These are phyloP conservation scores for Macrotis lagotis DNA, from an alignment of 2,113 vertebrate genomes.

Conservation along the genomic window DNA sequence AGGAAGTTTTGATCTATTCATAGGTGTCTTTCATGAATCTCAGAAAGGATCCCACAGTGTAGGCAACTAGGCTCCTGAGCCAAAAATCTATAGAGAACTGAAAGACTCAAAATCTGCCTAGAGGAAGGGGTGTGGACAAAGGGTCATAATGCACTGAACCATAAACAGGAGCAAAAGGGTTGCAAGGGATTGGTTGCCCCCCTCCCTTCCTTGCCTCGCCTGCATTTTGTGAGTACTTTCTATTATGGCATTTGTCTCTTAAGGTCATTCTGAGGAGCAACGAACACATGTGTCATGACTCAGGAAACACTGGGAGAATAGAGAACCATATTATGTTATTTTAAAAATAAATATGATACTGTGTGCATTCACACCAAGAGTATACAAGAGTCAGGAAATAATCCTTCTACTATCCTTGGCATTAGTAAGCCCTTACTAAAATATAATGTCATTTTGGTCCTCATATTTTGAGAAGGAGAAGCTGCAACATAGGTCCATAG, in stretches of 20 bases:
- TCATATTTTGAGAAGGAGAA: constrained; percentile 33
- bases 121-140: not conserved
- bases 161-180: not conserved
- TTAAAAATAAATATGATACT: constrained; percentile 51
- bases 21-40: not conserved
- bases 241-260: not conserved
- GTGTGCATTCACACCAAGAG: constrained; percentile 30
- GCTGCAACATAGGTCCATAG: not conserved
- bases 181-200: not conserved
- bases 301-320: constrained; percentile 25
- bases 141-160: not conserved
- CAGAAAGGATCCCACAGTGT: not conserved
- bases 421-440: not conserved
- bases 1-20: not conserved
- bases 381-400: constrained; percentile 6
- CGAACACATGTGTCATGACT: constrained; percentile 11
- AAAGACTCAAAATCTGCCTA: rapidly evolving
- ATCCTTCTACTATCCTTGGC: not conserved
- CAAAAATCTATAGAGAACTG: not conserved
- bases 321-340: constrained; percentile 62
- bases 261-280: not conserved
- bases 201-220: not conserved
- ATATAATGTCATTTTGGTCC: not conserved
- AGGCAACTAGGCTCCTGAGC: not conserved
- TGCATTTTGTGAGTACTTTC: not conserved